A percentile compares a stretch with the other conserved stretches of the same genome.
These are phyloP conservation scores for Chrysocyon brachyurus DNA, from an alignment of 2,797 vertebrate species.

Conservation along the genomic window DNA sequence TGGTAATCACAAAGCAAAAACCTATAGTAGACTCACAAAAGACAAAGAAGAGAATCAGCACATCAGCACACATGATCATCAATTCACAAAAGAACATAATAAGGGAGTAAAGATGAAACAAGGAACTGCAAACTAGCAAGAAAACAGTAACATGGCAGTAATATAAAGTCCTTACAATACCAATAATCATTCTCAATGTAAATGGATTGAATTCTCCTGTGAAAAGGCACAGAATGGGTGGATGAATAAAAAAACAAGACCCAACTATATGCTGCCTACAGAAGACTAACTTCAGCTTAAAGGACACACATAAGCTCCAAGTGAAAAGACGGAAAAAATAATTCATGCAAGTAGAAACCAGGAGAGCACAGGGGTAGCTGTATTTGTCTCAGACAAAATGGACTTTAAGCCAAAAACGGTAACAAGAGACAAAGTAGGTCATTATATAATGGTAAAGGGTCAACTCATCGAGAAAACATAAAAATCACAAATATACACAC, in stretches of 20 bases:
- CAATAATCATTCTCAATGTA: background rate
- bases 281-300: background rate
- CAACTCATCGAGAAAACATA: background rate
- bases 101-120: background rate
- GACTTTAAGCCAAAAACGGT: background rate
- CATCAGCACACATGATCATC: background rate
- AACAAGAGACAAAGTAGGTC: background rate
- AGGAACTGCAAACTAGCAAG: background rate
- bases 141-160: background rate
- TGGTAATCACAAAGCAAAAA: constrained; percentile 6
- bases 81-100: background rate
- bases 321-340: background rate
- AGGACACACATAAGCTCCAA: background rate
- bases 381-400: background rate
- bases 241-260: background rate
- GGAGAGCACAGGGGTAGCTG: background rate
- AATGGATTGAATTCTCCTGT: background rate
- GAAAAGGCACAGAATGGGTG: background rate
- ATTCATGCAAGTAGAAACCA: background rate
- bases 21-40: background rate
- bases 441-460: background rate
- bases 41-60: background rate
- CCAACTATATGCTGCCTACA: background rate
- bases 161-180: background rate
- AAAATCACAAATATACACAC: background rate